Evolutionary conservation across 1,140 invertebrate genomes (phyloP).

Genomic region (Sycophaga agraensis): DNA sequence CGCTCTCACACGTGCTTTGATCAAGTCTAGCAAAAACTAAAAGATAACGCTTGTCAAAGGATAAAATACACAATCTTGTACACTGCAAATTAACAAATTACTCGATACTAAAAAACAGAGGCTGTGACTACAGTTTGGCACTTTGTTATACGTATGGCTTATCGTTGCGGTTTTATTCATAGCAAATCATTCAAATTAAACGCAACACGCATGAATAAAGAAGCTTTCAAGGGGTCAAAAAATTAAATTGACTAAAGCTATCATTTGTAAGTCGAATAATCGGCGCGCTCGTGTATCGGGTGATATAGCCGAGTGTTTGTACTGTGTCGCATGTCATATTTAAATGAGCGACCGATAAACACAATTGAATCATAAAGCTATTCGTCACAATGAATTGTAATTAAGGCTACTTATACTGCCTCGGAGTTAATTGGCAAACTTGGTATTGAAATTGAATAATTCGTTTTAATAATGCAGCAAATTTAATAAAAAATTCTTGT

Average conservation of each 20-base stretch:
- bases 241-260: too few relatives aligned
- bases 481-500: neutral
- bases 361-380: conserved; percentile 10
- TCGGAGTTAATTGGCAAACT: neutral
- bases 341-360: conserved; percentile 6
- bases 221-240: too few relatives aligned
- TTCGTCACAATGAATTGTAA: conserved; percentile 10
- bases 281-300: too few relatives aligned
- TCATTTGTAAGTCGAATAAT: too few relatives aligned
- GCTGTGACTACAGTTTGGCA: conserved; percentile 25
- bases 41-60: neutral
- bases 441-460: conserved; percentile 1
- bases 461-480: neutral
- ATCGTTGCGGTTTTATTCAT: neutral
- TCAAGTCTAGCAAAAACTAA: too few relatives aligned
- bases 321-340: neutral
- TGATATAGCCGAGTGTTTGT: too few relatives aligned
- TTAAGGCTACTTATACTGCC: neutral
- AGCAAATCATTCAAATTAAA: conserved; percentile 12
- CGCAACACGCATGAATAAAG: too few relatives aligned
- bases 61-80: neutral
- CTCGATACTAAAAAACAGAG: conserved; percentile 10
- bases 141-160: conserved; percentile 6
- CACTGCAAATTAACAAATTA: conserved; percentile 12
- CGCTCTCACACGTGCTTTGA: too few relatives aligned